Percentiles rank a stretch among this genome's conserved stretches.
Conservation (phyloP, 2,113 vertebrate genomes). For the Psophia crepitans region DNA sequence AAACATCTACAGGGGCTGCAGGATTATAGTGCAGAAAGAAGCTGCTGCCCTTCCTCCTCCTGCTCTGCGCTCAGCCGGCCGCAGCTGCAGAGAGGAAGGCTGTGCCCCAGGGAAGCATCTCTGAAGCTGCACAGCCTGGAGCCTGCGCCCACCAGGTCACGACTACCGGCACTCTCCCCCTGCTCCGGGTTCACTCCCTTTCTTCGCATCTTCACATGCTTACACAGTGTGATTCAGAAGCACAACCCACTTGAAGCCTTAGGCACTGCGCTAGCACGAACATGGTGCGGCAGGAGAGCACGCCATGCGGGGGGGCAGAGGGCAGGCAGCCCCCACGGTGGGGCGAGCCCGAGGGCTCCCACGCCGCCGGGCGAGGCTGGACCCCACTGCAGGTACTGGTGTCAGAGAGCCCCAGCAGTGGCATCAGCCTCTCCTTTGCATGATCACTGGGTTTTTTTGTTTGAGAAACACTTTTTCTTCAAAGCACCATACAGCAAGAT, state of each 20-base stretch:
- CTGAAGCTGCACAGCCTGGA: neutral
- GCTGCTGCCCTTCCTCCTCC: neutral
- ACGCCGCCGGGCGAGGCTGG: neutral
- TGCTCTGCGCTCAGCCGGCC: neutral
- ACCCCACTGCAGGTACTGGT: fast-evolving
- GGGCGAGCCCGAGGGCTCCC: neutral
- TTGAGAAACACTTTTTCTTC: neutral
- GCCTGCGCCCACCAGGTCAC: neutral
- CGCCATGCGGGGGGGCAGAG: fast-evolving
- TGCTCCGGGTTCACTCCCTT: neutral
- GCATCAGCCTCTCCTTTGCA: neutral
- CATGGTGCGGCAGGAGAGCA: neutral
- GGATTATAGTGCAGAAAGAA: neutral
- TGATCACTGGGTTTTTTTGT: fast-evolving
- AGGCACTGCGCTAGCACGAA: neutral
- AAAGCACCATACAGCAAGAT: neutral
- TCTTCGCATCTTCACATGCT: fast-evolving
- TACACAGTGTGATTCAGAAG: fast-evolving
- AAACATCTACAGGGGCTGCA: too few species aligned
- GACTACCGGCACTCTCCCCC: neutral
- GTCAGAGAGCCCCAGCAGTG: neutral
- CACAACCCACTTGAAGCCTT: neutral
- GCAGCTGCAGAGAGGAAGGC: neutral
- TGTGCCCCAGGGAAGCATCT: neutral
- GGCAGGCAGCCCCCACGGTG: neutral